Evolutionary conservation across 2,888 invertebrate genomes (phyloP), one percentile per base, ranked within the genome.

Genomic region (Andrena haemorrhoa): DNA sequence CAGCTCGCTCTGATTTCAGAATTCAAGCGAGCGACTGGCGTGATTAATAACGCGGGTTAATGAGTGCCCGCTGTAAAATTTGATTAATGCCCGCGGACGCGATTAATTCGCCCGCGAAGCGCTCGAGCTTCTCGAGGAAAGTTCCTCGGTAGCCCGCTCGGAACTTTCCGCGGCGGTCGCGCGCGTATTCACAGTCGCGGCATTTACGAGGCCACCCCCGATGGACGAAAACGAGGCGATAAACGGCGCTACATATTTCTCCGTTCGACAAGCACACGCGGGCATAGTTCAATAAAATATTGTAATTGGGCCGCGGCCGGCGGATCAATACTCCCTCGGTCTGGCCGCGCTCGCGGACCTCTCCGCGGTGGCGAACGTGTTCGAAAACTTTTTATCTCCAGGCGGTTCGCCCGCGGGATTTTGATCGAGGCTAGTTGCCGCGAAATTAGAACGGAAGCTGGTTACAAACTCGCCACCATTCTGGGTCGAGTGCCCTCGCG

Each of bases 281-380:
- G 73, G 83, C 75, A 84, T 85, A 75, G 88, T 85, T 87, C 82
- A 85, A 88, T 88, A 86, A 88, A 88, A 88, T 88, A 88, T 88
- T 85, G 87, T 88, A 88, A 88, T 88, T 88, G 88, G 85, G 82
- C 82, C 88, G 76, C 72, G 66, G 80, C 71, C 61, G 63, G n/a
- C 66, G 87, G 88, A 88, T 88, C 88, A 84, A 88, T 88, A 88
- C 88, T 75, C 70, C 65, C 76, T 16, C 41, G 16, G 33, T 56
- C 77, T 53, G 56, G 80, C 64, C 75, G 73, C 86, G 82, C 77
- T 76, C 41, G 77, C 82, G 71, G 82, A 68, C 84, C 73, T 75
- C 84, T 77, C 75, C 53, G 73, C 83, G 66, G 31, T 56, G 31
- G 26, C 63, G n/a, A 68, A 73, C 66, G 58, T 61, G 72, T 78